These are phyloP conservation scores for Menura novaehollandiae DNA, from an alignment of 2,113 vertebrate species.

Conservation along the genomic window DNA sequence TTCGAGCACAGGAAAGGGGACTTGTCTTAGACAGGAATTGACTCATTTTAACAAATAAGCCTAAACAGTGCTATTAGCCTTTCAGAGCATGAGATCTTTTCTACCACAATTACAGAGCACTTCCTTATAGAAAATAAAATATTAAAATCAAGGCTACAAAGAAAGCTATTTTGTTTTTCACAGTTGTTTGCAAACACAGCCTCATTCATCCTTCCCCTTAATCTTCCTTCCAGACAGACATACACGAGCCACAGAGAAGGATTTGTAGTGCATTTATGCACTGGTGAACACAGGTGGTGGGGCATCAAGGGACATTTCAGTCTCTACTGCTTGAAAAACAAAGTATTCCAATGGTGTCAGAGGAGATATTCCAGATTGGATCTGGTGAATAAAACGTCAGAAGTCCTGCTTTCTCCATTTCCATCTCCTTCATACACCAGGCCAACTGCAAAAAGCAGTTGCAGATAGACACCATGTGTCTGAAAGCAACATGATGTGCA, in stretches of 20 bases:
- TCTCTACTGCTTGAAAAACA: background rate
- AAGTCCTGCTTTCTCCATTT: background rate
- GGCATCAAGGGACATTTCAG: background rate
- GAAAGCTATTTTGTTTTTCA: background rate
- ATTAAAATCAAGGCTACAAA: background rate
- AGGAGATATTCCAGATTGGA: background rate
- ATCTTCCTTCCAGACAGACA: background rate
- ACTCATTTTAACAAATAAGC: background rate
- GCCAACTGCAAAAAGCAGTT: background rate
- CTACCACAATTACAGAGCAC: background rate
- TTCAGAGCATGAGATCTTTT: background rate
- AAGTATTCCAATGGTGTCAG: background rate
- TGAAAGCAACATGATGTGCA: rapidly evolving
- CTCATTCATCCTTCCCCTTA: background rate
- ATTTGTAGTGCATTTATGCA: background rate
- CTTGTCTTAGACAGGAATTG: background rate
- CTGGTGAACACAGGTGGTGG: background rate
- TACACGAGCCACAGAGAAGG: background rate
- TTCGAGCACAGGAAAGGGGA: background rate
- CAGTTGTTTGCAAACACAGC: background rate
- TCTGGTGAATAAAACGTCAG: background rate
- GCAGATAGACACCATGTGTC: background rate
- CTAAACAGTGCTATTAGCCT: background rate
- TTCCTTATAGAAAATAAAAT: background rate
- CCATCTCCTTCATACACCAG: background rate